Base-by-base conservation (phyloP, 2,113 vertebrate species). In the Apus apus region DNA sequence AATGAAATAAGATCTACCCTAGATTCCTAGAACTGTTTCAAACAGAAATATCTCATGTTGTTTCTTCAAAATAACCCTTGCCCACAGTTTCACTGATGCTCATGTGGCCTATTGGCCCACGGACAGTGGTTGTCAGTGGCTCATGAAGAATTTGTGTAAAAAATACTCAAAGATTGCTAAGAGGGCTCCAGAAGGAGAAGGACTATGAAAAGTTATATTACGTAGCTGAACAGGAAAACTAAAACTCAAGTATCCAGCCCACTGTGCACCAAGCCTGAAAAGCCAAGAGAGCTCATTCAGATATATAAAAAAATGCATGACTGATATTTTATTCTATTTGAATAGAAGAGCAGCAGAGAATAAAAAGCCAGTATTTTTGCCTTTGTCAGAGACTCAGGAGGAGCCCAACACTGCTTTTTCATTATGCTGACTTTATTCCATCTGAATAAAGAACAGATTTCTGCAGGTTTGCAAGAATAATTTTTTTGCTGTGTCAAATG, bases 221-320 rank as follows among this genome's bases (percentile, higher is more conserved):
- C 58, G 87, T 70, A 81, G 46, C 26, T 79, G 67, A 87, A 90
- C 6, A 53, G 20, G 43, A 91, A 94, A 88, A 91, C 83, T 83
- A 73, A 85, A 90, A 78, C 46, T 89, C 11, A 30, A 82, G 57
- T 65, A 78, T 15, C n/a, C 66, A 51, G 20, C 43, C 29, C 73
- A 83, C 57, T 51, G 12, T 62, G 25, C 62, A 64, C 10, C 32
- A 86, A 82, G 58, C 12, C 45, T 73, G 70, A 96, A 93, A 90
- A 85, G 65, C 48, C 80, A 90, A 71, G 85, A 93, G 71, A 95
- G 9, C 7, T 91, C 85, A 57, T 92, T 93, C 83, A 62, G 46
- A 90, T 26, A 18, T 40, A 80, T 34, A 14, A 66, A 92, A 85
- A 92, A 82, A 36, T n/a, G 13, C 25, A 48, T 67, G 40, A 68